Base-by-base conservation (phyloP, 2,888 invertebrate genomes). In the Cantharis rustica region DNA sequence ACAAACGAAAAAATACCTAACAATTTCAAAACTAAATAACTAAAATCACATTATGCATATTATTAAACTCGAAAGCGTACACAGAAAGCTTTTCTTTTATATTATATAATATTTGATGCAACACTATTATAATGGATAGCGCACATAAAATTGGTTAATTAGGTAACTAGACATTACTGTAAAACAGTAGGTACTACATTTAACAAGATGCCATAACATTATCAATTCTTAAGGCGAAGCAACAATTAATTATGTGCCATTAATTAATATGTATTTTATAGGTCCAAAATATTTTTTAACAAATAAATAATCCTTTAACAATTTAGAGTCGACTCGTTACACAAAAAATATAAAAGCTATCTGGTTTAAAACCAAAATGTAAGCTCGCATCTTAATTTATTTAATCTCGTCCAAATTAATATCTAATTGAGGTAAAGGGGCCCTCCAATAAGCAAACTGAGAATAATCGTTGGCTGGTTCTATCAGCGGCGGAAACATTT, bases 401-500 rank as follows among this genome's bases (percentile, higher is more conserved):
- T 47, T 47, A 47, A 47, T 47, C 47, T 47, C 47, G 47, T 47
- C 47, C 47, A 47, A 47, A 47, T 47, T 47, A 47, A 47, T 47
- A 47, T 47, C 47, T 47, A 47, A 47, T 47, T 47, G 90, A 2
- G 92, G 92, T 80, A 98, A 90, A 10, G 98, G 97, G 81, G 96
- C 95, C 81, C 98, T 93, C 98, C 98, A 98, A 89, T 94, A 98
- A 84, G 95, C 93, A 83, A 97, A 97, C 85, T 95, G 93, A 77
- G 95, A 96, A 90, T 93, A 98, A 87, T 93, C 92, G 81, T 92
- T 91, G 0, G 91, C 90, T 16, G 90, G 90, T 68, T 93, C 93
- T 80, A 92, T 90, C 84, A 94, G 91, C 69, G 95, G 94, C 82
- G 98, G 99, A 89, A 98, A 99, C 88, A 99, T 92, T 89, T 98